phyloP scores from a whole-genome alignment of 2,113 vertebrate species.

The Chionis minor region DNA sequence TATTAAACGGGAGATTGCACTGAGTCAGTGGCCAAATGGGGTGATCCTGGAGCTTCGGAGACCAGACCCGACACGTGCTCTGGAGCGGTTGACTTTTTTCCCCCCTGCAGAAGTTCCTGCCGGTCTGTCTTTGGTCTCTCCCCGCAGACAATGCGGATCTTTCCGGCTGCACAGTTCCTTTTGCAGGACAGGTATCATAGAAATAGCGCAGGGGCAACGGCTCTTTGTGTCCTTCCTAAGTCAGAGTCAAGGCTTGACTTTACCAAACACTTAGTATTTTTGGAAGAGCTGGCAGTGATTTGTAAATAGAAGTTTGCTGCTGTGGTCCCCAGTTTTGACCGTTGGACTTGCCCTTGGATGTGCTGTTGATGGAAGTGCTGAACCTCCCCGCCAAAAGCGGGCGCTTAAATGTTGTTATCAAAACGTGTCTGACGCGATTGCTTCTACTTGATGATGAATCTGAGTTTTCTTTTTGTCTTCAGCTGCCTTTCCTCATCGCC shows the following conservation, averaged over 20 bases:
- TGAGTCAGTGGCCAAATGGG: not conserved
- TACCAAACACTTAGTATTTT: accelerated
- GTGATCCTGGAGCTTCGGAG: not conserved
- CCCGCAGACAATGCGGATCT: accelerated
- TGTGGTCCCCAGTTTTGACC: not conserved
- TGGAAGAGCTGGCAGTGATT: not conserved
- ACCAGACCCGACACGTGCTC: accelerated
- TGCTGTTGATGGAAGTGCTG: accelerated
- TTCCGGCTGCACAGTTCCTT: too few species aligned
- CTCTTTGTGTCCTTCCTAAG: not conserved
- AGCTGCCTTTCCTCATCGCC: slow-evolving; percentile 91
- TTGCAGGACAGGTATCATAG: accelerated
- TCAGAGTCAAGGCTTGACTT: accelerated
- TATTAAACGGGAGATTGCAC: not conserved
- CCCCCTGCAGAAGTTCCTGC: not conserved
- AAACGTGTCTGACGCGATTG: accelerated
- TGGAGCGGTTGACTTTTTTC: not conserved
- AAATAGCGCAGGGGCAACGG: accelerated
- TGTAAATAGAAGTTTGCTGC: not conserved
- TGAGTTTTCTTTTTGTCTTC: not conserved
- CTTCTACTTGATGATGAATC: not conserved
- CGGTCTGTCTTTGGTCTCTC: accelerated
- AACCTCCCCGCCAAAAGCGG: not conserved
- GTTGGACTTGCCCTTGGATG: not conserved
- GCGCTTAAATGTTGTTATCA: accelerated